Base-by-base conservation (phyloP, 2,888 invertebrate genomes). In the Eurois occulta region DNA sequence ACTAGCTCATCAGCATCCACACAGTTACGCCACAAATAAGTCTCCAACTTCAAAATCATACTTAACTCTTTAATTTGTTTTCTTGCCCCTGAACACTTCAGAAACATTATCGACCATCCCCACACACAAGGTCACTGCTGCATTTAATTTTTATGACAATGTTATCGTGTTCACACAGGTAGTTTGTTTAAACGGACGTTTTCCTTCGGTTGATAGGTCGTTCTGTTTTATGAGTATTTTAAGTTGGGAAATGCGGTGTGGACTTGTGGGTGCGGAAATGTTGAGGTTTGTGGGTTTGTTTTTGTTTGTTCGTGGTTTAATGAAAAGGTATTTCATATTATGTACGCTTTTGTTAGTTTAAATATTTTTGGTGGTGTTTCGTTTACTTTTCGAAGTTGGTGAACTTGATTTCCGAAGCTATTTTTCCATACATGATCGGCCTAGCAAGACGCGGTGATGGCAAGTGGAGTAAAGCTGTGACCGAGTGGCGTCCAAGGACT, bases 121-220 rank as follows among this genome's bases (percentile, higher is more conserved):
- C 60, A 41, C 64, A 60, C 35, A 67, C 41, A 85, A 84, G 85
- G 85, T 80, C 75, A 78, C 24, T 0, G 73, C 41, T 80, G 77
- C 85, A 75, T 75, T 85, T 38, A 75, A 84, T 85, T 87, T 85
- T 85, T 80, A 87, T 70, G 72, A 69, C 85, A 55, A n/a, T 87
- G 75, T 87, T 85, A 76, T 87, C 81, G 71, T 55, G 69, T 74
- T 5, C 74, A 69, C 77, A 46, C 70, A 75, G 76, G 77, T 76
- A 76, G 78, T 84, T 86, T 55, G 70, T 78, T 72, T 43, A 41
- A 75, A 84, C 38, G 84, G 43, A 66, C 78, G 41, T 48, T 83
- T 86, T 86, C 72, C 87, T 73, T 65, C 28, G 2, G 62, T 46
- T 78, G 43, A 86, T 73, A 24, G 75, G 35, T 86, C 75, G 41